Base-by-base conservation (phyloP, 2,113 vertebrate species). In the Heliornis fulica region DNA sequence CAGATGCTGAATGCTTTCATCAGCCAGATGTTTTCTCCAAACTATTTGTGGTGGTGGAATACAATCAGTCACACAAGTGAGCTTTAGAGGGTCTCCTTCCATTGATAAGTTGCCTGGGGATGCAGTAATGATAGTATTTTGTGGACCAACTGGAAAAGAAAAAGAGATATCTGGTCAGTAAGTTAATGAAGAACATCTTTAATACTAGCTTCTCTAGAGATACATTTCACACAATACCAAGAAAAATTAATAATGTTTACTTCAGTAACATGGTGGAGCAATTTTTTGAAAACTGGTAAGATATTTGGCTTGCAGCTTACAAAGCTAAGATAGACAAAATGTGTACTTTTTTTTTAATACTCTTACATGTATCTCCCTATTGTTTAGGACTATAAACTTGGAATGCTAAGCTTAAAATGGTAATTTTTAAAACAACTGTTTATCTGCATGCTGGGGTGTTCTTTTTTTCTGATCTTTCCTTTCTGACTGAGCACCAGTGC, bases 121-220 rank as follows among this genome's bases (percentile, higher is more conserved):
- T 45, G 59, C 66, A 41, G 22, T 75, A 82, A 97, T 95, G 22
- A 5, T 3, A 50, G 97, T 97, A 65, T 95, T 94, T 81, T 54
- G 70, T 38, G 97, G 97, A 48, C 96, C 96, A 94, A 92, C 97
- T 98, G 48, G 54, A 92, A 90, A 29, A 89, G 36, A 94, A 88
- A 18, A 91, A 87, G 34, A 68, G 59, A 89, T 9, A 51, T 2
- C 78, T 56, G 31, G 22, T 69, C 64, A 75, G 29, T 31, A 54
- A 71, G 36, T 59, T 80, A 83, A 68, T 25, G 28, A 72, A 74
- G 71, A 76, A 76, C 32, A 68, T 6, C 61, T 94, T 54, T 70
- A 87, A 65, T 20, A 56, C 13, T 40, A 46, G 15, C 32, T 81
- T 70, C 83, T 59, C 64, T 77, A 41, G 32, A 90, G 11, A 25